Conservation (phyloP, 2,888 invertebrate genomes). For the Ichneumoninae sp. region DNA sequence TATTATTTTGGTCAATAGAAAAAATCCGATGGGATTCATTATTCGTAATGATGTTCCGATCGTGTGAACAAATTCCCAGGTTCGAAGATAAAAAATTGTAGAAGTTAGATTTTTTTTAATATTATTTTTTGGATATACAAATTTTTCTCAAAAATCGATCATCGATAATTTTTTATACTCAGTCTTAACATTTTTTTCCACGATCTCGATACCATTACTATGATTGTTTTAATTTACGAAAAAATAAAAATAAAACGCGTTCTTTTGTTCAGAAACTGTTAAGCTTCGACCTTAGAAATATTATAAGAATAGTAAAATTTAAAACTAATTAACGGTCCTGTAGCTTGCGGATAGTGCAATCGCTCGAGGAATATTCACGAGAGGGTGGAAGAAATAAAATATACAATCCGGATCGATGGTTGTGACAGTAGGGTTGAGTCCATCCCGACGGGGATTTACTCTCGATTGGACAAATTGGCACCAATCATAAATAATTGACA, state of each 20-base stretch:
- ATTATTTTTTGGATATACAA: neutral
- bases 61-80: neutral
- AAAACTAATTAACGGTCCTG: neutral
- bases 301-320: neutral
- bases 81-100: neutral
- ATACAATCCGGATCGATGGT: slow-evolving; percentile 39
- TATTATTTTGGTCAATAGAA: too few relatives aligned
- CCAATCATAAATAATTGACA: slow-evolving; percentile 83
- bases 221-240: too few relatives aligned
- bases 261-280: neutral
- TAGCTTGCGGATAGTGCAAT: neutral
- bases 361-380: slow-evolving; percentile 15
- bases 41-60: neutral
- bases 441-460: slow-evolving; percentile 75
- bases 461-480: slow-evolving; percentile 80
- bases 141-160: too few relatives aligned
- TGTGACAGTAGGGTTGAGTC: slow-evolving; percentile 75
- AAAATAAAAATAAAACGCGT: neutral
- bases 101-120: neutral
- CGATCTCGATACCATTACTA: too few relatives aligned
- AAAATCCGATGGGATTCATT: too few relatives aligned
- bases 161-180: too few relatives aligned
- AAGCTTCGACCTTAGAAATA: neutral
- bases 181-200: too few relatives aligned
- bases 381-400: slow-evolving; percentile 22